Percentiles rank a stretch among this genome's conserved stretches.
Evolutionary conservation across 2,888 invertebrate species (phyloP).

Genomic region (Pseudococcus viburni): DNA sequence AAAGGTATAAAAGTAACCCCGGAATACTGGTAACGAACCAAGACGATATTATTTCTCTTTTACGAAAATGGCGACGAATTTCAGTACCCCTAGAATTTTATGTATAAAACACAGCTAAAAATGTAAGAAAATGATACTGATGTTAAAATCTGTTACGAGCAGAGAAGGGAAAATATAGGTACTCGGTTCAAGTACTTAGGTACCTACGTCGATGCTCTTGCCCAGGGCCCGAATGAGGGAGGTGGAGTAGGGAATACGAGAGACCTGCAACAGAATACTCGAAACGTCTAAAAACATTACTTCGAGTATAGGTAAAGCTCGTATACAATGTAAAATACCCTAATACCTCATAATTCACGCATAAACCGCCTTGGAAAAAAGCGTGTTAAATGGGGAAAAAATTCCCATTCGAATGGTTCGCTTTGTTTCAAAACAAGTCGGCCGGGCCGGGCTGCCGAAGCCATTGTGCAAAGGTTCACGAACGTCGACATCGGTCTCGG

Average conservation of each 20-base stretch:
- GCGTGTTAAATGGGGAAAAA: constrained; percentile 53
- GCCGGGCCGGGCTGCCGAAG: constrained; percentile 2
- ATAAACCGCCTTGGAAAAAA: constrained; percentile 32
- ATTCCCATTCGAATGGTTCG: constrained; percentile 42
- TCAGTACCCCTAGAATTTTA: no score
- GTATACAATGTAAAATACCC: neutral
- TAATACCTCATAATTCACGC: constrained; percentile 30
- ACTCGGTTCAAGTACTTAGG: neutral
- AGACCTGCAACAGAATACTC: neutral
- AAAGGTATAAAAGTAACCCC: neutral
- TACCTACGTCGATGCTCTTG: no score
- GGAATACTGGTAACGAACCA: neutral
- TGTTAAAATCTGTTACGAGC: neutral
- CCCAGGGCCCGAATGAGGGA: neutral
- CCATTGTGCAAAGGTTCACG: constrained; percentile 32
- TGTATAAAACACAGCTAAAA: no score
- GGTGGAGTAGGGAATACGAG: neutral
- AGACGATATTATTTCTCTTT: neutral
- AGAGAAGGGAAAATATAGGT: neutral
- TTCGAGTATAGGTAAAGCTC: no score
- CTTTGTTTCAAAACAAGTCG: constrained; percentile 31
- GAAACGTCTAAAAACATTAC: neutral
- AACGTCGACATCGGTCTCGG: no score
- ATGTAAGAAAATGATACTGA: neutral
- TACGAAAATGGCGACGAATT: neutral